These are phyloP conservation scores for Selenia dentaria DNA, from an alignment of 2,888 invertebrate species.

Conservation along the genomic window DNA sequence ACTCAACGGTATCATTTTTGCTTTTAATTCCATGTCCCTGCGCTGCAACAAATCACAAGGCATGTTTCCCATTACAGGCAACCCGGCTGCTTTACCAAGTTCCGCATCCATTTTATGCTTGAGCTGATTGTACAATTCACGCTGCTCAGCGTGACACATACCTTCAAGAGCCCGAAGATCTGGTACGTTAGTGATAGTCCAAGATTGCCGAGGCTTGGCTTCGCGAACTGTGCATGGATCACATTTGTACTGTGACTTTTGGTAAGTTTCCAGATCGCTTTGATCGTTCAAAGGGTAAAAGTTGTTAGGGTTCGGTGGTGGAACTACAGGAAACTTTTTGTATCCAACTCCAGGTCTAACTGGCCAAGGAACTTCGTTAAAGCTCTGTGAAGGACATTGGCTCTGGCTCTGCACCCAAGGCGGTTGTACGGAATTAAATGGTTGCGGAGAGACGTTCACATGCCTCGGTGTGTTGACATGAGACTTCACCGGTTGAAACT, in stretches of 20 bases:
- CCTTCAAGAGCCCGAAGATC: conserved; percentile 72
- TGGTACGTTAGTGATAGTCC: conserved; percentile 77
- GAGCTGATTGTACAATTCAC: conserved; percentile 72
- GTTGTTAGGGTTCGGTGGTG: conserved; percentile 66
- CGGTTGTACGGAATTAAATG: conserved; percentile 70
- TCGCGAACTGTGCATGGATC: conserved; percentile 71
- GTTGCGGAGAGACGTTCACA: conserved; percentile 69
- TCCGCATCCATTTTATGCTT: conserved; percentile 79
- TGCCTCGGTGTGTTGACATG: conserved; percentile 66
- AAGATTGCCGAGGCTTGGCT: conserved; percentile 76
- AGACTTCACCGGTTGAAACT: conserved; percentile 67
- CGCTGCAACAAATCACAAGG: conserved; percentile 71
- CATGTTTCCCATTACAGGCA: conserved; percentile 61
- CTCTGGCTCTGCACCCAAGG: conserved; percentile 74
- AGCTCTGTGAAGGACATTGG: conserved; percentile 60
- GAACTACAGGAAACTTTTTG: conserved; percentile 72
- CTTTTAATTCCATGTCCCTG: conserved; percentile 74
- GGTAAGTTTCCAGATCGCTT: conserved; percentile 65
- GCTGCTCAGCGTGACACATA: conserved; percentile 72
- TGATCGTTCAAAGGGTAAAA: conserved; percentile 72
- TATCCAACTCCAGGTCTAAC: conserved; percentile 64
- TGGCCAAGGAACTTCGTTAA: conserved; percentile 73
- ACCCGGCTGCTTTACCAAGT: conserved; percentile 73
- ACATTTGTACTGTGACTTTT: conserved; percentile 70
- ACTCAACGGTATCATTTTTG: conserved; percentile 79